A percentile compares a stretch with the other conserved stretches of the same genome.
These are phyloP conservation scores for Rhinoraja longicauda DNA, from an alignment of 2,797 vertebrate genomes.

Conservation along the genomic window DNA sequence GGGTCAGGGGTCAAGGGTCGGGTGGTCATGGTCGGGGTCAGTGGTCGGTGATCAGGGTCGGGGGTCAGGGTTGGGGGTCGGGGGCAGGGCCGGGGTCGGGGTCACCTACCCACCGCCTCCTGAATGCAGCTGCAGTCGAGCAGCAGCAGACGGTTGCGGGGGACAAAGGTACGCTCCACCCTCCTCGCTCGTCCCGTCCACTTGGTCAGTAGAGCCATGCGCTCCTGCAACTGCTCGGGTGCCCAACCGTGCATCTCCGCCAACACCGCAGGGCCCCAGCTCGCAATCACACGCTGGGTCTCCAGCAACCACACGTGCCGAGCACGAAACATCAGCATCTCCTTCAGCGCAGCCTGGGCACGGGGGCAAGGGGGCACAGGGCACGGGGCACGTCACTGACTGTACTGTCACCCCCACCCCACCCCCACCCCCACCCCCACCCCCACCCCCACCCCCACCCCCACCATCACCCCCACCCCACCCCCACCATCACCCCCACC, in stretches of 20 bases:
- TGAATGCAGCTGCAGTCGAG: conserved; percentile 55
- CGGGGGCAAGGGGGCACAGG: no score
- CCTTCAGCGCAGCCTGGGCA: conserved; percentile 56
- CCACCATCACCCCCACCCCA: neutral
- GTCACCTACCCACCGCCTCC: conserved; percentile 55
- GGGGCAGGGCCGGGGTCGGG: no score
- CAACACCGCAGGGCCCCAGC: conserved; percentile 55
- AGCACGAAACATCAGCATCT: conserved; percentile 58
- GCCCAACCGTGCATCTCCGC: conserved; percentile 55
- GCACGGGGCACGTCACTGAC: no score
- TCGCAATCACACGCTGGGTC: conserved; percentile 52
- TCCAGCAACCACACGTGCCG: conserved; percentile 58
- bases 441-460: no score
- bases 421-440: no score
- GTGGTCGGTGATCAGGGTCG: no score
- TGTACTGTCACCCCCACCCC: no score
- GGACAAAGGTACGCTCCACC: conserved; percentile 51
- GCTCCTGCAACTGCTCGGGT: conserved; percentile 52
- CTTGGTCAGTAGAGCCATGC: conserved; percentile 51
- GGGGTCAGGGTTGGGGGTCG: no score
- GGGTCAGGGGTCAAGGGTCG: no score
- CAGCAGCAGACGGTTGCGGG: conserved; percentile 58
- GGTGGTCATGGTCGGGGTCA: no score
- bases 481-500: neutral
- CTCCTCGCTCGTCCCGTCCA: conserved; percentile 51